Conservation (phyloP, 2,113 vertebrate species). For the Pygoscelis antarcticus region DNA sequence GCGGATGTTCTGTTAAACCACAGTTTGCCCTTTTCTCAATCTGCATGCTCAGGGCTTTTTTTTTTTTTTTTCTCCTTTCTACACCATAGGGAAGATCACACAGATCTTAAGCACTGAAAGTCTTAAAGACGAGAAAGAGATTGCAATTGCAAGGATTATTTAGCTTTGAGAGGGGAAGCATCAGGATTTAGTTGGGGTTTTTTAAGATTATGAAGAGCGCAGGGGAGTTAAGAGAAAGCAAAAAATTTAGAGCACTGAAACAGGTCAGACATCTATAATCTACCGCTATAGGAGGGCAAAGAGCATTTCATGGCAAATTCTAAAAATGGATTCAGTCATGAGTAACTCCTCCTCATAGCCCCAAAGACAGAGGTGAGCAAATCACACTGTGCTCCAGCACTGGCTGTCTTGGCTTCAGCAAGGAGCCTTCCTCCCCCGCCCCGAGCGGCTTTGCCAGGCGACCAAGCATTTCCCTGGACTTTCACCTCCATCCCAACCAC, state of each 20-base stretch:
- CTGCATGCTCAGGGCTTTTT: not conserved
- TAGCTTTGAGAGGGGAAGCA: not conserved
- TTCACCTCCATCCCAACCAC: not conserved
- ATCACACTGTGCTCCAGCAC: not conserved
- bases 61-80: not conserved
- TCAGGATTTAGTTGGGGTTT: conserved; percentile 9
- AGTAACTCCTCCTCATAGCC: not conserved
- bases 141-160: conserved; percentile 5
- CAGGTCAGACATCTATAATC: not conserved
- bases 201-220: conserved; percentile 28
- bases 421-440: not conserved
- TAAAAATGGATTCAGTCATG: not conserved
- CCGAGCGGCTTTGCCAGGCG: not conserved
- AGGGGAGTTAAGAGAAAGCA: conserved; percentile 9
- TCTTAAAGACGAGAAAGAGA: not conserved
- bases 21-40: conserved; percentile 18
- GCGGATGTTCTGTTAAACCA: not conserved
- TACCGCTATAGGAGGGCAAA: not conserved
- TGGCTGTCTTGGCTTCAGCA: not conserved
- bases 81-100: not conserved
- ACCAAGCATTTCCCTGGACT: not conserved
- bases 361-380: not conserved
- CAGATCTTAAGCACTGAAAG: not conserved
- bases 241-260: not conserved
- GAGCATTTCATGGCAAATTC: not conserved